Conservation (phyloP, 2,113 vertebrate genomes). For the Pithys albifrons region DNA sequence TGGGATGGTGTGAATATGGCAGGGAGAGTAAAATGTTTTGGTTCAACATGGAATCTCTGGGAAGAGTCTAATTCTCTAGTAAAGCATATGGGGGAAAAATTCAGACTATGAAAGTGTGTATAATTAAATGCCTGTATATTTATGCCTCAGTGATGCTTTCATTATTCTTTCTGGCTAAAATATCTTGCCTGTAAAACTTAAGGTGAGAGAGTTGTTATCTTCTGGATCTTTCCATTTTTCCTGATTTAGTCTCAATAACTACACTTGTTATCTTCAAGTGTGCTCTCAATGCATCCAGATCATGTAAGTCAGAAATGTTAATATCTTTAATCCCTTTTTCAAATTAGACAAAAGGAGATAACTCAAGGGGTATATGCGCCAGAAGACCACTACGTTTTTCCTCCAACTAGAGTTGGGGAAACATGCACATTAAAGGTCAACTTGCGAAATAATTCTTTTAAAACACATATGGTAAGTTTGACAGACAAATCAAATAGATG, state of each 20-base stretch:
- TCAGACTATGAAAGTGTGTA: background rate
- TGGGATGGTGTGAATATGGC: background rate
- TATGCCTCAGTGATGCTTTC: background rate
- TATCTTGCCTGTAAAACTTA: background rate
- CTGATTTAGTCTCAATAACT: background rate
- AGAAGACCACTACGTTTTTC: constrained; percentile 86
- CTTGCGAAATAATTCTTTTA: constrained; percentile 86
- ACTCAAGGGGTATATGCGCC: constrained; percentile 82
- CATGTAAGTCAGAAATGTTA: background rate
- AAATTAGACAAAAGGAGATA: constrained; percentile 71
- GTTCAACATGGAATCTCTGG: background rate
- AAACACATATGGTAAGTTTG: constrained; percentile 80
- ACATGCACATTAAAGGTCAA: constrained; percentile 87
- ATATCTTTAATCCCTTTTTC: background rate
- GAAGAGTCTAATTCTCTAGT: background rate
- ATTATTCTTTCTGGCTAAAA: background rate
- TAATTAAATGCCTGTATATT: background rate
- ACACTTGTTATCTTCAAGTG: background rate
- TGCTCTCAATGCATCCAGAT: background rate
- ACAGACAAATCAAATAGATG: background rate
- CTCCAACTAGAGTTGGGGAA: constrained; percentile 80
- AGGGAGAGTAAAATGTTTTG: background rate
- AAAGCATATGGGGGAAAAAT: background rate
- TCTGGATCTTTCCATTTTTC: background rate
- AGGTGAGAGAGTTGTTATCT: background rate